A percentile compares a stretch with the other conserved stretches of the same genome.
Evolutionary conservation across 2,888 invertebrate species (phyloP).

Genomic region (Himalopsyche tibetana): DNA sequence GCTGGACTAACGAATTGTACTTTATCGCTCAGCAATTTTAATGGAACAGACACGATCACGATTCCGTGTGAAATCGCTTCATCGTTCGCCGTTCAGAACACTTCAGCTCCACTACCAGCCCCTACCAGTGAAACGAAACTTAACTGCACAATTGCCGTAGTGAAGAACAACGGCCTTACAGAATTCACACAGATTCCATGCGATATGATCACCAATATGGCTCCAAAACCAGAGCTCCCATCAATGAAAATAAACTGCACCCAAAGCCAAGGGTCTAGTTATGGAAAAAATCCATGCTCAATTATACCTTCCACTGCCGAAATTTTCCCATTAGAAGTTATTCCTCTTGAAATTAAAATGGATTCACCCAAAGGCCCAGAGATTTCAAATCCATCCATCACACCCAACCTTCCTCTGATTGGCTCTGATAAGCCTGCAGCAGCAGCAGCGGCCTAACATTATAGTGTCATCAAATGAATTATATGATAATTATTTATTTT

Average conservation of each 20-base stretch:
- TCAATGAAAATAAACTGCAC: conserved; percentile 50
- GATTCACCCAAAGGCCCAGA: not conserved
- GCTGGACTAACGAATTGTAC: conserved; percentile 74
- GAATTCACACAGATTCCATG: conserved; percentile 76
- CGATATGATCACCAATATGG: conserved; percentile 72
- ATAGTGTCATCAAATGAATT: not conserved
- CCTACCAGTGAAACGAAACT: conserved; percentile 66
- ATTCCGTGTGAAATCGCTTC: conserved; percentile 77
- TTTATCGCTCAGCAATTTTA: conserved; percentile 71
- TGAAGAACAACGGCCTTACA: conserved; percentile 72
- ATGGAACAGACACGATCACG: conserved; percentile 73
- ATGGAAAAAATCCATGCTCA: conserved; percentile 50
- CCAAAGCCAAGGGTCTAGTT: not conserved
- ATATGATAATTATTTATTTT: too few species aligned
- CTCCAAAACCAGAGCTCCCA: conserved; percentile 47
- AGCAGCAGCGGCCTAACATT: not conserved
- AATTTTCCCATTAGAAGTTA: not conserved
- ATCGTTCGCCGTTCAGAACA: conserved; percentile 70
- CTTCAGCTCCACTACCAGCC: conserved; percentile 65
- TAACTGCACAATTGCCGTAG: conserved; percentile 73
- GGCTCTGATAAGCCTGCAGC: not conserved
- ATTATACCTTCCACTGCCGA: not conserved
- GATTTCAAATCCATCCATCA: not conserved
- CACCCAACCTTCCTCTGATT: not conserved
- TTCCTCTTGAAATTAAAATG: not conserved